Evolutionary conservation across 1,140 invertebrate genomes (phyloP).

Genomic region (Philopotamus ludificatus): DNA sequence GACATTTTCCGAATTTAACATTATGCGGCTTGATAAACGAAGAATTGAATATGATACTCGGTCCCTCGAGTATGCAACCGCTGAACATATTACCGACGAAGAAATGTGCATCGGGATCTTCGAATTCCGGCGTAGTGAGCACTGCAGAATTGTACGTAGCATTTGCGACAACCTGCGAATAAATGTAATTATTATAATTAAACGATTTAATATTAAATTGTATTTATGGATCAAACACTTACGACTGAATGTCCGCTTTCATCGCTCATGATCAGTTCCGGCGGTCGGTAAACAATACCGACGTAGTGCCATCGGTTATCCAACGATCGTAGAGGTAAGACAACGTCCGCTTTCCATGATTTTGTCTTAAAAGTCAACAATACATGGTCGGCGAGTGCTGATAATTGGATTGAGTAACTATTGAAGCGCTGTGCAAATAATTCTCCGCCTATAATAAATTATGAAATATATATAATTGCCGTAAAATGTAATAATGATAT

Average conservation of each 20-base stretch:
- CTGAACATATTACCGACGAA: slow-evolving; percentile 77
- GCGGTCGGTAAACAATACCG: slow-evolving; percentile 61
- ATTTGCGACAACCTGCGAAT: slow-evolving; percentile 69
- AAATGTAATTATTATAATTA: not conserved
- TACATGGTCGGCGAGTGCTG: slow-evolving; percentile 66
- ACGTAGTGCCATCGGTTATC: slow-evolving; percentile 81
- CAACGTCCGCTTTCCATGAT: slow-evolving; percentile 60
- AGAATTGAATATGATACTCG: slow-evolving; percentile 74
- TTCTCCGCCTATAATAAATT: slow-evolving; percentile 59
- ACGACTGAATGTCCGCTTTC: slow-evolving; percentile 47
- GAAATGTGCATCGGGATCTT: slow-evolving; percentile 62
- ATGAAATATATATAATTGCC: no score
- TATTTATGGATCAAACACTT: slow-evolving; percentile 8
- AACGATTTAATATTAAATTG: no score
- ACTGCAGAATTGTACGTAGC: slow-evolving; percentile 74
- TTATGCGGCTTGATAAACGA: slow-evolving; percentile 61
- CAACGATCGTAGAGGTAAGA: slow-evolving; percentile 64
- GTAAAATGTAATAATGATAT: slow-evolving; percentile 2
- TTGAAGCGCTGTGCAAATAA: slow-evolving; percentile 70
- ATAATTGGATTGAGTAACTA: slow-evolving; percentile 64
- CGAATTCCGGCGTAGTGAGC: slow-evolving; percentile 65
- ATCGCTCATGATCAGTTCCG: slow-evolving; percentile 49
- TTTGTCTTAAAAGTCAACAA: slow-evolving; percentile 66
- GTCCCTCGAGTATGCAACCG: slow-evolving; percentile 82
- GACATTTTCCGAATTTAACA: slow-evolving; percentile 73